Base-by-base conservation (phyloP, 1,140 invertebrate species). In the Bombyx mandarina region DNA sequence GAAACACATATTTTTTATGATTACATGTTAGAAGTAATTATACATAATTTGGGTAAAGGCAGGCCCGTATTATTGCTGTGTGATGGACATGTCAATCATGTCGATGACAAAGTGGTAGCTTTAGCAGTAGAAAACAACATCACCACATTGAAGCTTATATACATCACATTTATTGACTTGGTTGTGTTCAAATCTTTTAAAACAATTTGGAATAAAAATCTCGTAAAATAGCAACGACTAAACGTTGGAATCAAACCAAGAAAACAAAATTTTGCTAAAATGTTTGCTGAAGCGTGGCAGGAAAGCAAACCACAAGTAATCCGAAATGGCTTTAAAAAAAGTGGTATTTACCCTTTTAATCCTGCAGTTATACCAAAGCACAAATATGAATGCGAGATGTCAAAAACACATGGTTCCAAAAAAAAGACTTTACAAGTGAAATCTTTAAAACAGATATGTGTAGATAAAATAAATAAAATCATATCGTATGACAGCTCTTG, bases 101-200 rank as follows among this genome's bases (percentile, higher is more conserved):
- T 69, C 3, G 60, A 63, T 52, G 43, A 66, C 35, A 64, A 66
- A 56, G 54, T 72, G 26, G 62, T 74, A 18, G 60, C 66, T 56
- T 55, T 63, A 57, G 71, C 74, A 42, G 45, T 46, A 8, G 58
- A 58, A 64, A 52, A 56, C 10, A 58, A 62, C 44, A 52, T 73
- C 43, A 72, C 71, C 18, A 68, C 73, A 48, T 9, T 76, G 42
- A 73, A 76, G 58, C 12, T 76, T 22, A 66, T 67, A 8, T 42
- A 66, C 10, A 69, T 73, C 53, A 65, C 66, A 6, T 71, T 69
- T 9, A 46, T 72, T 10, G 73, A 75, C 54, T 8, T 75, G 3
- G 58, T 68, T 35, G 66, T 75, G 5, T 69, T 75, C 43, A 75
- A 69, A 59, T 61, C 71, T n/a, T 66, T 76, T 54, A 79, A 79